Evolutionary conservation across 2,113 vertebrate species (phyloP), one percentile per base, ranked within the genome.

Genomic region (Corydoras sp.): DNA sequence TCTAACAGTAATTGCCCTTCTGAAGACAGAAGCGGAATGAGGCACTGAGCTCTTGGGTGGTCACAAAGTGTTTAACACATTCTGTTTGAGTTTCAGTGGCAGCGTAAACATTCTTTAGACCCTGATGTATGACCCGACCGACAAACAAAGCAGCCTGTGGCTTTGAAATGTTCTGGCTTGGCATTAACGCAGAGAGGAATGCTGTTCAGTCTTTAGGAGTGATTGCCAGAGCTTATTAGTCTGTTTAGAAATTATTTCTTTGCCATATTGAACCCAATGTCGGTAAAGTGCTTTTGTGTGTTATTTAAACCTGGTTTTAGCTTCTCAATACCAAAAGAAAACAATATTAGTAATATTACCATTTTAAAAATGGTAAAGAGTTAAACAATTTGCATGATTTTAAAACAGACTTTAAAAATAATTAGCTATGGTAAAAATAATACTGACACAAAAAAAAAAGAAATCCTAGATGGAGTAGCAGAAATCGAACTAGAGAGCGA

Each of bases 81-180:
- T 67, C 54, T 85, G 83, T 86, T 86, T 86, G 83, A 83, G 80
- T 86, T 83, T 83, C 81, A 83, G 76, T 79, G 76, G 81, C 74
- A 80, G 72, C 78, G 81, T 82, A 81, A 83, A 85, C 78, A 82
- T 66, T 9, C 50, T 24, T 73, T 61, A 54, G 66, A 62, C 35
- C 74, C 74, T 65, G 75, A 80, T 49, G 69, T 81, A 72, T 74
- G 78, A 73, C 74, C 65, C 50, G 73, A 56, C 62, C 69, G 59
- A 59, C 62, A 60, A 62, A 72, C 68, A 81, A 71, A 69, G 73
- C 66, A 29, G 51, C 50, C 15, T 48, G 13, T 68, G 9, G 29
- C 82, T 78, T 83, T 80, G 76, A 77, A 69, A 30, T 50, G 73
- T 66, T 58, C 70, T 77, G 68, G 82, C 79, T 62, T 35, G n/a